Evolutionary conservation across 2,797 vertebrate species (phyloP).

Genomic region (Mormyrops boulengeri): DNA sequence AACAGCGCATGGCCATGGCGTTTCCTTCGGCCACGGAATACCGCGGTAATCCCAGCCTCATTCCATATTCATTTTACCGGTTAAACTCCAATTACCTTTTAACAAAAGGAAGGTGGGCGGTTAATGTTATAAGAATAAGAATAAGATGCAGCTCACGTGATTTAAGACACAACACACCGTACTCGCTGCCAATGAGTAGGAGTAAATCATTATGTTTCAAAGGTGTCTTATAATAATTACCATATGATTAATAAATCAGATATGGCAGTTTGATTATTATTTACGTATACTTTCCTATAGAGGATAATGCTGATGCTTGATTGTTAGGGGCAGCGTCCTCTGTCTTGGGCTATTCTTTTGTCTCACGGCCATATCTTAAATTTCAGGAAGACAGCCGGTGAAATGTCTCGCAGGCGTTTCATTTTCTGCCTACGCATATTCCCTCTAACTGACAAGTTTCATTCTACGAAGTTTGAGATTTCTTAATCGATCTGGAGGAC

Average conservation of each 20-base stretch:
- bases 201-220: neutral
- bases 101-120: neutral
- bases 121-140: neutral
- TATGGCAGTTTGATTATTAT: constrained; percentile 22
- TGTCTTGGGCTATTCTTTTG: constrained; percentile 26
- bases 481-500: neutral
- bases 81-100: neutral
- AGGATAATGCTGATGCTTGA: neutral
- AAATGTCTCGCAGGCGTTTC: neutral
- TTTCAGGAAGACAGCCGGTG: neutral
- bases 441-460: constrained; percentile 22
- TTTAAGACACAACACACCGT: neutral
- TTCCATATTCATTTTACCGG: neutral
- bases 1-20: neutral
- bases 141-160: neutral
- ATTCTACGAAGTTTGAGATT: neutral
- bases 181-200: neutral
- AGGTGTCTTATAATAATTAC: constrained; percentile 24
- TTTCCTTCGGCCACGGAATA: neutral
- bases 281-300: constrained; percentile 18
- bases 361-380: constrained; percentile 1
- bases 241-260: constrained; percentile 25
- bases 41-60: neutral
- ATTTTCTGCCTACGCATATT: constrained; percentile 30
- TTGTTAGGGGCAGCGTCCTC: neutral